Base-by-base conservation (phyloP, 2,797 vertebrate genomes). In the Sandelia bainsii region DNA sequence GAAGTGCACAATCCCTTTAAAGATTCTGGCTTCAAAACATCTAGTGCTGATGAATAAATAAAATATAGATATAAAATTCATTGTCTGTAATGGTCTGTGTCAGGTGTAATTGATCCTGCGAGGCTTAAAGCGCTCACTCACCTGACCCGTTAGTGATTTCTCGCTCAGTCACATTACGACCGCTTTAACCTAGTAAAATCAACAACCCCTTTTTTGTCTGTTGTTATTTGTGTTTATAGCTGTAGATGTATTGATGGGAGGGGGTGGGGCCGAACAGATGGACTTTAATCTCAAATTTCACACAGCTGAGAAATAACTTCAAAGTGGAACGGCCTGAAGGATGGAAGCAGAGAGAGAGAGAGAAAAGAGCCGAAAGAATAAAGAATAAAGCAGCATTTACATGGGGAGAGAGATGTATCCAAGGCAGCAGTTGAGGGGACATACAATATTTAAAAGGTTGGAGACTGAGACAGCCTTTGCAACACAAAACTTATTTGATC, bases 371-470 rank as follows among this genome's bases (percentile, higher is more conserved):
- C 29, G 44, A 64, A 81, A 82, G 75, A 85, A 82, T 74, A 83
- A 79, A 77, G 70, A 79, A 75, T 42, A 34, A 34, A 61, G 80
- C 76, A 72, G 75, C 81, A 81, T 91, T 89, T 88, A 90, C 87
- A 86, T 82, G 77, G 83, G 72, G 71, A 76, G 81, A 74, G 77
- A 80, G 75, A 84, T 72, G 62, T 70, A 60, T 86, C 78, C 74
- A 48, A 72, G 72, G 79, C 70, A 65, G 83, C 64, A 6, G 72
- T 14, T 13, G 54, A 72, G 75, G 62, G 50, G 71, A 80, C 84
- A 90, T 90, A 49, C 81, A 91, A 88, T 89, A 90, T 91, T 90
- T 82, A 91, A 86, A 75, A 89, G 82, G 83, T 70, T 72, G 79
- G 60, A 88, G 84, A 81, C 78, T 27, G 67, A 87, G 81, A 79